Percentiles rank a stretch among this genome's conserved stretches.
Conservation (phyloP, 2,888 invertebrate species). For the Phymatocera aterrima region DNA sequence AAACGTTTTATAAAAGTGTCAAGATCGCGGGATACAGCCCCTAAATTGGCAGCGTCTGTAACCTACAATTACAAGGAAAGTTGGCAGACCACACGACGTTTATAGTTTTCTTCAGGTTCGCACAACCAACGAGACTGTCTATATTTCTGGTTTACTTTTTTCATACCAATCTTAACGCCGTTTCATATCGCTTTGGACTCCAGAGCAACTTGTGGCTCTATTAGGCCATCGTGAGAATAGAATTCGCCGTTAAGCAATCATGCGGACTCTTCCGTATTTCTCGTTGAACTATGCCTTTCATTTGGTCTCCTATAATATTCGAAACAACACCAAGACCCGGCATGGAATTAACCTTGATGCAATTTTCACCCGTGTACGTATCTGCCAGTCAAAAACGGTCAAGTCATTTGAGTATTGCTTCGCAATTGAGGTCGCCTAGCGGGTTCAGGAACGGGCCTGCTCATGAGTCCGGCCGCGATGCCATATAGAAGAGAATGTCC, state of each 20-base stretch:
- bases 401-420: neutral
- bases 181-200: neutral
- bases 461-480: slow-evolving; percentile 25
- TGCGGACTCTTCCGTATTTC: neutral
- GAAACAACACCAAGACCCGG: neutral
- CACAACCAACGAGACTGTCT: neutral
- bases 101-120: neutral
- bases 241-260: neutral
- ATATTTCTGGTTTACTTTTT: slow-evolving; percentile 1
- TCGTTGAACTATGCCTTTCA: neutral
- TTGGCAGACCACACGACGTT: slow-evolving; percentile 28
- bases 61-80: slow-evolving; percentile 8
- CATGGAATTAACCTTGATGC: slow-evolving; percentile 10
- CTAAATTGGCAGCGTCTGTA: neutral
- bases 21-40: neutral
- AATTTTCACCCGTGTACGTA: slow-evolving; percentile 1
- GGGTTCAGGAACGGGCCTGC: slow-evolving; percentile 36
- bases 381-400: neutral
- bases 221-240: neutral
- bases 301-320: neutral
- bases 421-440: slow-evolving; percentile 38
- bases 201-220: slow-evolving; percentile 27
- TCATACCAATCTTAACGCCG: slow-evolving; percentile 5
- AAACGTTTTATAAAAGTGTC: neutral
- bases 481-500: slow-evolving; percentile 37